phyloP scores from a whole-genome alignment of 2,888 invertebrate species.

The Carpatolechia fugitivella region DNA sequence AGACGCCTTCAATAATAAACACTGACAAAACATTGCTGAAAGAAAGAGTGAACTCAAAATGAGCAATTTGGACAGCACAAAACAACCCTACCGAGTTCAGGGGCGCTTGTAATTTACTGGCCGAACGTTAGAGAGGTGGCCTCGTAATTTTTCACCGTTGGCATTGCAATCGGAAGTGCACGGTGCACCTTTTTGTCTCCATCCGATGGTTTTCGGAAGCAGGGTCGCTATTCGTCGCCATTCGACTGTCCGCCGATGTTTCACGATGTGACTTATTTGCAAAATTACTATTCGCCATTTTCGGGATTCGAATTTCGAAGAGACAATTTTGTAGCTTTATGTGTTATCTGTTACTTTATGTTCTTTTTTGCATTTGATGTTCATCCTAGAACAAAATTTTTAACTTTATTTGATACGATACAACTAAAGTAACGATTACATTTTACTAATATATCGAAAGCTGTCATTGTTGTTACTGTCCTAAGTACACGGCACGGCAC shows the following conservation, averaged over 20 bases:
- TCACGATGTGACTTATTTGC: constrained; percentile 63
- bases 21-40: background rate
- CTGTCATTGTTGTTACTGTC: too few species aligned
- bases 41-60: background rate
- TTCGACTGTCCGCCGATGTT: constrained; percentile 66
- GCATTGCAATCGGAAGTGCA: constrained; percentile 73
- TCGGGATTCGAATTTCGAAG: constrained; percentile 8
- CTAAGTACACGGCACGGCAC: too few species aligned
- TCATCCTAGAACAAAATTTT: too few species aligned
- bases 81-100: constrained; percentile 17
- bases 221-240: constrained; percentile 58
- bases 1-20: background rate
- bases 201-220: constrained; percentile 73
- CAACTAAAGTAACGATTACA: too few species aligned
- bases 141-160: constrained; percentile 74
- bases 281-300: constrained; percentile 38
- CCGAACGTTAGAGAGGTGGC: constrained; percentile 42
- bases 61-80: constrained; percentile 22
- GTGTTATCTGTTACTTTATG: background rate
- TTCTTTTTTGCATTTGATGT: background rate
- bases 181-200: constrained; percentile 62
- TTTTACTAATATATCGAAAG: too few species aligned
- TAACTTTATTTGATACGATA: too few species aligned
- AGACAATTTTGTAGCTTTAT: constrained; percentile 11
- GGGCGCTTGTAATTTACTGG: constrained; percentile 55